Conservation (phyloP, 2,113 vertebrate genomes). For the Meriones unguiculatus region DNA sequence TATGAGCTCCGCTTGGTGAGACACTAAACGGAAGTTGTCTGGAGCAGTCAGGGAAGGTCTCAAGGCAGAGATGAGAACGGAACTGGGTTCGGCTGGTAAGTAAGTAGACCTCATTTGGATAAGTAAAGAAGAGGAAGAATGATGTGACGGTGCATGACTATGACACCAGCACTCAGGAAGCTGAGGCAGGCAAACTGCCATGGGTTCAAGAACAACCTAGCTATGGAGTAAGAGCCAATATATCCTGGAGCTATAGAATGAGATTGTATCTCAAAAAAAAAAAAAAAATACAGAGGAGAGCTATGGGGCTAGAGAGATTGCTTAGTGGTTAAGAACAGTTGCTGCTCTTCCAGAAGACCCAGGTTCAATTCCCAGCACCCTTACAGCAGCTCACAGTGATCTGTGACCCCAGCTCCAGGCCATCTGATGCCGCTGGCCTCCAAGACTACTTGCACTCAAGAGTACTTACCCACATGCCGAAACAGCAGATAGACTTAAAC, state of each 20-base stretch:
- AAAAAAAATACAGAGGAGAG: no score
- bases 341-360: background rate
- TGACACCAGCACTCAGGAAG: background rate
- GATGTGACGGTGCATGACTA: background rate
- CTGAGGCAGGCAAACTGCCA: background rate
- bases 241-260: background rate
- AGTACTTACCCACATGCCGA: background rate
- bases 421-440: background rate
- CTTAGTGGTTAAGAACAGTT: background rate
- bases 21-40: background rate
- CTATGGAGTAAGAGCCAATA: background rate
- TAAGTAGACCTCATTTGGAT: background rate
- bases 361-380: background rate
- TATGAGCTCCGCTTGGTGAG: background rate
- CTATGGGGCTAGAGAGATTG: background rate
- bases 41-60: background rate
- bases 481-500: background rate
- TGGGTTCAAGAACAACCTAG: background rate
- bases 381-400: fast-evolving
- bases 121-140: background rate
- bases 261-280: background rate
- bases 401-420: background rate
- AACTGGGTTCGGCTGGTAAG: background rate
- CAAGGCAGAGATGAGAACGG: background rate
- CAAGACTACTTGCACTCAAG: background rate